Percentiles rank a stretch among this genome's conserved stretches.
Evolutionary conservation across 2,888 invertebrate species (phyloP).

Genomic region (Teleiodes luculella): DNA sequence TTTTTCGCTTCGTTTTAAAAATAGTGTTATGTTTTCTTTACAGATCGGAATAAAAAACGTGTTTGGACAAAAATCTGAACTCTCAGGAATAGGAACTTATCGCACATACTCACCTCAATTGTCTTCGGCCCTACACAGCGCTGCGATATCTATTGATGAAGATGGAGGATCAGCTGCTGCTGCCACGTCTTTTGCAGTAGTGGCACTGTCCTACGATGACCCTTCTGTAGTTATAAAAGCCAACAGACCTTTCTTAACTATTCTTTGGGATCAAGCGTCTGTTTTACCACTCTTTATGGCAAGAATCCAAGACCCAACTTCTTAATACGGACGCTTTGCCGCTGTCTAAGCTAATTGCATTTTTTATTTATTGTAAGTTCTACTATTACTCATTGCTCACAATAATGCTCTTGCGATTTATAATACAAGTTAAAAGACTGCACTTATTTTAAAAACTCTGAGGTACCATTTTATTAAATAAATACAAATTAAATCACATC

Average conservation of each 20-base stretch:
- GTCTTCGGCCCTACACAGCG: slow-evolving; percentile 69
- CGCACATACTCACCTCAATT: slow-evolving; percentile 48
- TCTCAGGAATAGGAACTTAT: slow-evolving; percentile 49
- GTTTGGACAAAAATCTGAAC: slow-evolving; percentile 54
- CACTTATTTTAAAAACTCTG: slow-evolving; percentile 17
- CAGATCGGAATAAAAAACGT: slow-evolving; percentile 69
- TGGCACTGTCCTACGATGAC: slow-evolving; percentile 68
- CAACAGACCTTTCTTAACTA: slow-evolving; percentile 70
- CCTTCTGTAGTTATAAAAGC: slow-evolving; percentile 51
- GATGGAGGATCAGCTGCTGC: slow-evolving; percentile 71
- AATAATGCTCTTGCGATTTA: neutral
- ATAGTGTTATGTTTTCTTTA: slow-evolving; percentile 21
- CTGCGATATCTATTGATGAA: slow-evolving; percentile 73
- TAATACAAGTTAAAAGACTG: neutral
- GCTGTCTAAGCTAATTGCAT: neutral
- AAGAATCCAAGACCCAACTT: slow-evolving; percentile 63
- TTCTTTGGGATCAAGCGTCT: slow-evolving; percentile 67
- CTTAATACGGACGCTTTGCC: slow-evolving; percentile 24
- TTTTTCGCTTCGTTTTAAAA: too few species aligned
- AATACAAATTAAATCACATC: slow-evolving; percentile 19
- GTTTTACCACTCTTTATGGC: slow-evolving; percentile 71
- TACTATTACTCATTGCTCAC: neutral
- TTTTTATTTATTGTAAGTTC: slow-evolving; percentile 13
- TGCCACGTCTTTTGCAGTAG: slow-evolving; percentile 60
- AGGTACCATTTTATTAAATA: slow-evolving; percentile 11